Evolutionary conservation across 2,113 vertebrate genomes (phyloP), one percentile per base, ranked within the genome.

Genomic region (Zosterops japonicus): DNA sequence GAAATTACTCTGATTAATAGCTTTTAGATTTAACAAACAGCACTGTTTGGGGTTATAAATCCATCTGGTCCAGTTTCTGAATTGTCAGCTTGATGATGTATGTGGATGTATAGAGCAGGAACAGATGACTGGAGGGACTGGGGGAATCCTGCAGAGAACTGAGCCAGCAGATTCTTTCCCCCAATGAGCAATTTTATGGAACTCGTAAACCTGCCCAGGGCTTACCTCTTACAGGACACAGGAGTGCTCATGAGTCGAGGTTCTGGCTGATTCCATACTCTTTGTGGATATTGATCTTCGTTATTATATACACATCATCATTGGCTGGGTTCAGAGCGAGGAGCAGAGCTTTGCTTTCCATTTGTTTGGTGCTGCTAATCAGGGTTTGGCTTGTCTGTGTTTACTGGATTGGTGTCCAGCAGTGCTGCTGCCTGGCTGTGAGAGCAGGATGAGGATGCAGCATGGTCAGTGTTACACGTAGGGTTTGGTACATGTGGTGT

Each of bases 1-100:
- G 68, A 70, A 93, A 90, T 91, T 49, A 61, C 79, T 83, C 93
- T 96, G 89, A 95, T 92, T 90, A 95, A 86, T 95, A 71, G 56
- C 64, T 86, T 94, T 93, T 84, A 90, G 71, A 77, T 92, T 87
- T 93, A 89, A 93, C 72, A 84, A 96, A 96, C 64, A 90, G 53
- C 52, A 39, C 65, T 35, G 44, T 70, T 94, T 95, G 85, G 89
- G 56, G 61, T 96, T 90, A 77, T 75, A 36, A 70, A 96, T 95
- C 85, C 77, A 90, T 96, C 94, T 95, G 92, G 76, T 82, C 84
- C 63, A 5, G 31, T 82, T 93, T 71, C 79, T 70, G 42, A 77
- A 74, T 79, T 89, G 91, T 80, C 93, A 93, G 70, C 50, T 68
- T 49, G 60, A n/a, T 93, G 94, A 87, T 94, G 52, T 79, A 64